phyloP scores from a whole-genome alignment of 2,797 vertebrate species.

The Girardinus metallicus region DNA sequence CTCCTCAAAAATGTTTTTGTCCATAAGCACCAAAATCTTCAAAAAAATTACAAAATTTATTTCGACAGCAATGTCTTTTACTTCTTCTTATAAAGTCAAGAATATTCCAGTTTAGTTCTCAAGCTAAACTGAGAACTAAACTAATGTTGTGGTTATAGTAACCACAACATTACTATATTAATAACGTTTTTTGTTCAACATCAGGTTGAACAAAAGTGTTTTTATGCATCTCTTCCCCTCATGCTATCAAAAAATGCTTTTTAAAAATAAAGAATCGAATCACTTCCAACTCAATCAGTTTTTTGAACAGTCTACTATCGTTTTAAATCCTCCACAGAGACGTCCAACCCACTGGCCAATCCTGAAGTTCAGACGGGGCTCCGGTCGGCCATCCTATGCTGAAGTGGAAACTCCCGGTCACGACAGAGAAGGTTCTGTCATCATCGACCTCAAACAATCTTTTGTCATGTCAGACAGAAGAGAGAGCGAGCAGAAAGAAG shows the following conservation, averaged over 20 bases:
- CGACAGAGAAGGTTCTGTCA: conserved; percentile 88
- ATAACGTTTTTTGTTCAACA: neutral
- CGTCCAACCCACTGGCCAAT: conserved; percentile 92
- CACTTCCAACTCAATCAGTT: neutral
- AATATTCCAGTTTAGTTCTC: neutral
- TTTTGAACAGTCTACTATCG: neutral
- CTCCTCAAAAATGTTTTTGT: neutral
- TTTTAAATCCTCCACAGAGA: conserved; percentile 78
- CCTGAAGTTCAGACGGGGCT: conserved; percentile 93
- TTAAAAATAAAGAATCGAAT: neutral
- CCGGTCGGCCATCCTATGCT: conserved; percentile 89
- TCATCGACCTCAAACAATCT: conserved; percentile 84
- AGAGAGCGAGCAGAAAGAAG: conserved; percentile 79
- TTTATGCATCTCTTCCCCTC: neutral
- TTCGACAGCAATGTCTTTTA: neutral
- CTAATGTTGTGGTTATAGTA: too few relatives aligned
- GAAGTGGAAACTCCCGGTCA: conserved; percentile 90
- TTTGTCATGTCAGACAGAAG: conserved; percentile 71
- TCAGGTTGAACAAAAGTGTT: neutral
- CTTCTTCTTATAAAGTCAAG: neutral
- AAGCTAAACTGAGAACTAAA: too few relatives aligned
- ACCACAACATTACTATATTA: neutral
- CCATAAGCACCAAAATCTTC: neutral
- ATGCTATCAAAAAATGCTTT: neutral
- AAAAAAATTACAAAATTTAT: neutral